These are phyloP conservation scores for Drosophila monieri DNA, from an alignment of 2,888 invertebrate genomes.

Conservation along the genomic window DNA sequence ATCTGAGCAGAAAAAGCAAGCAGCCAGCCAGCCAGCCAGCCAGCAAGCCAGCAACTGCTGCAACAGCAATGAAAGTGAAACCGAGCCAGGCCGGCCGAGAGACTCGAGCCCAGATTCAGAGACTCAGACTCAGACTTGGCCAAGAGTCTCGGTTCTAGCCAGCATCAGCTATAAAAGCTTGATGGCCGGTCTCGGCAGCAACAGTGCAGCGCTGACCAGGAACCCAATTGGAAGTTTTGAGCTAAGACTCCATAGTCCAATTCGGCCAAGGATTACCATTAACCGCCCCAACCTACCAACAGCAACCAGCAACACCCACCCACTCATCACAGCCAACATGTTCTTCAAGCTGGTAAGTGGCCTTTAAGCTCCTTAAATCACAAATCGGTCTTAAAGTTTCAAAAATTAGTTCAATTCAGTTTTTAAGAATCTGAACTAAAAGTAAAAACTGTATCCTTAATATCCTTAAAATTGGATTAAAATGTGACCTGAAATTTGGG, in stretches of 20 bases:
- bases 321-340: constrained; percentile 63
- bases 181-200: constrained; percentile 67
- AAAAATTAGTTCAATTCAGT: too few species aligned
- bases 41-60: constrained; percentile 1
- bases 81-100: constrained; percentile 51
- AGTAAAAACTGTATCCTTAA: not conserved
- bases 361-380: not conserved
- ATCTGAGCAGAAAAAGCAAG: constrained; percentile 30
- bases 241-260: constrained; percentile 83
- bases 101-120: constrained; percentile 21
- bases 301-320: constrained; percentile 7
- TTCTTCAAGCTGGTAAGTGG: constrained; percentile 84
- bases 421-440: not conserved
- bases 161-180: constrained; percentile 82
- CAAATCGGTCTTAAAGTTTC: too few species aligned
- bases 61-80: constrained; percentile 72
- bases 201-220: constrained; percentile 83
- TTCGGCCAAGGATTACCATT: constrained; percentile 69
- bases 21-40: constrained; percentile 20
- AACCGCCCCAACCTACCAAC: constrained; percentile 4
- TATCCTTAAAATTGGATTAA: not conserved
- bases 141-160: constrained; percentile 55
- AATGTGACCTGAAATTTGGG: too few species aligned
- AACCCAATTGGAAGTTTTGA: constrained; percentile 84
- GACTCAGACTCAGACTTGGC: constrained; percentile 19